phyloP scores from a whole-genome alignment of 2,113 vertebrate species.

The Nothocercus nigrocapillus region DNA sequence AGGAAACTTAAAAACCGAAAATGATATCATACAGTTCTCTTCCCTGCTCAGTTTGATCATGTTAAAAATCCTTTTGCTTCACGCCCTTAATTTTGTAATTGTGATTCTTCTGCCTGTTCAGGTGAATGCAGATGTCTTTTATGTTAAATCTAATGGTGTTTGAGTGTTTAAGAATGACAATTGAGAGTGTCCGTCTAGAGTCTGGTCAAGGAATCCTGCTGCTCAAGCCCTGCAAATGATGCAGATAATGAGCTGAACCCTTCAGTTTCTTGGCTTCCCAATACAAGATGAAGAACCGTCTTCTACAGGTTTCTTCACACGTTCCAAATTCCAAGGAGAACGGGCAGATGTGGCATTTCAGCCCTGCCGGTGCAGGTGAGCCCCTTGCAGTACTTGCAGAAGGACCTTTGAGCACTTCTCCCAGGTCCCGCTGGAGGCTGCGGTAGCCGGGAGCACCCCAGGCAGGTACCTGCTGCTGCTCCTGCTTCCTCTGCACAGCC shows the following conservation, averaged over 20 bases:
- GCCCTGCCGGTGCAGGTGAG: neutral
- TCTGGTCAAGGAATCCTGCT: neutral
- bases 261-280: neutral
- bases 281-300: neutral
- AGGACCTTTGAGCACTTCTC: neutral
- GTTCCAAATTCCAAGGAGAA: neutral
- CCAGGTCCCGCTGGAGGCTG: rapidly evolving
- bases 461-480: neutral
- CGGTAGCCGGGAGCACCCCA: neutral
- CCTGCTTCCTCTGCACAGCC: neutral
- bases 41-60: neutral
- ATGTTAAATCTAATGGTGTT: neutral
- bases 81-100: neutral
- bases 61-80: neutral
- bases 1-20: neutral
- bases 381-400: no score
- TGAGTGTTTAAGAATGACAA: neutral
- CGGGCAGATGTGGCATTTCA: neutral
- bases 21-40: neutral
- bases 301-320: neutral
- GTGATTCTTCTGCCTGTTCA: neutral
- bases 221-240: neutral
- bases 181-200: neutral
- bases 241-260: neutral
- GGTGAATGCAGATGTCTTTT: neutral